A percentile compares a stretch with the other conserved stretches of the same genome.
These are phyloP conservation scores for Parazoanthus darwini DNA, from an alignment of 92 coral and sea anemone species.

Conservation along the genomic window DNA sequence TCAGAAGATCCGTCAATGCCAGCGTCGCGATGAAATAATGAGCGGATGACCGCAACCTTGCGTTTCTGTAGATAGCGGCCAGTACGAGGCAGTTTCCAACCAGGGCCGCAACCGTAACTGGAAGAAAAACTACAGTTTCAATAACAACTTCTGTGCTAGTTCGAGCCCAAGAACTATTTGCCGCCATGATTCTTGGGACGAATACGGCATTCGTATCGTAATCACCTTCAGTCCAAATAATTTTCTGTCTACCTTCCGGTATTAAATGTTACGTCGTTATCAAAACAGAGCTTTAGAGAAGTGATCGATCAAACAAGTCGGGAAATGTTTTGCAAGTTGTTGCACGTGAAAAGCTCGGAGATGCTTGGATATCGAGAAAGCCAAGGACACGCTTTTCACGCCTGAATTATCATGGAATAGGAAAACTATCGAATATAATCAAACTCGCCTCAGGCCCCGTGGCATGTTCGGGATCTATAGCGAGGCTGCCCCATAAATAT, in stretches of 20 bases:
- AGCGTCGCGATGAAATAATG: slow-evolving; percentile 30
- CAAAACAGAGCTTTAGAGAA: background rate
- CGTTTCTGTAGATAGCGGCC: slow-evolving; percentile 19
- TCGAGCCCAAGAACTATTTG: background rate
- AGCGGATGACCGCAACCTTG: slow-evolving; percentile 8
- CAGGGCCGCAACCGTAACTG: slow-evolving; percentile 6
- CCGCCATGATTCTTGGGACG: background rate
- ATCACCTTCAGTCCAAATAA: background rate
- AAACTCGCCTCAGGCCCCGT: slow-evolving; percentile 3
- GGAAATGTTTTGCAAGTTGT: too few relatives aligned
- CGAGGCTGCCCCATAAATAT: too few relatives aligned
- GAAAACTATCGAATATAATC: background rate
- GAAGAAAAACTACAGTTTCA: slow-evolving; percentile 8
- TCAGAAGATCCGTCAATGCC: slow-evolving; percentile 26
- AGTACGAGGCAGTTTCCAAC: slow-evolving; percentile 11
- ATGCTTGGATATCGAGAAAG: background rate
- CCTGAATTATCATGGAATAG: background rate
- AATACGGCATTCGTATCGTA: background rate
- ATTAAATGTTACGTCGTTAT: background rate
- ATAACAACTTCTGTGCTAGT: background rate
- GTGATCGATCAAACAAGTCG: background rate
- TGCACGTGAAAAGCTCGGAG: background rate
- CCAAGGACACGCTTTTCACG: background rate
- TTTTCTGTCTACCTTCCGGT: background rate
- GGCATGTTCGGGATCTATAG: background rate